Evolutionary conservation across 2,797 vertebrate genomes (phyloP), one percentile per base, ranked within the genome.

Genomic region (Gallirallus australis): DNA sequence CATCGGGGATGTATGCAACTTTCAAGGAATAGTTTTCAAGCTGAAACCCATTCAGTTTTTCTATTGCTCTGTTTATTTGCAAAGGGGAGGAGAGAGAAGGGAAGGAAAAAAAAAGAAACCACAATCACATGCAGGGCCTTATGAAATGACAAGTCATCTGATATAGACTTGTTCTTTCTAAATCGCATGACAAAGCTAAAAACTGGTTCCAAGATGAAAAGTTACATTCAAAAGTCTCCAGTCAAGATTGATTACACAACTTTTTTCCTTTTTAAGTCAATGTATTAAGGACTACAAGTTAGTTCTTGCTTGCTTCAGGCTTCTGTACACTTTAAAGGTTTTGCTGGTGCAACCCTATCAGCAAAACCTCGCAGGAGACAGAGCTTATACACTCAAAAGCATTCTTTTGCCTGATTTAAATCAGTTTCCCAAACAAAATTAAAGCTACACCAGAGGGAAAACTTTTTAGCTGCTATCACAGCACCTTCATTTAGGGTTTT

Each of bases 1-100:
- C 99, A 78, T 99, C 99, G 2, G 99, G 99, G 98, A 99, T 99
- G 96, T 99, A 99, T 14, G 99, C 99, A 71, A 99, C 99, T 98
- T 99, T 99, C 97, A 99, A 97, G 45, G 99, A 98, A 90, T 99
- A 99, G 97, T 98, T 99, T 96, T 99, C 99, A 98, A 99, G 98
- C 98, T 99, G 98, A 96, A 98, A 99, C 63, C 99, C 99, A 1
- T 99, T 99, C 86, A 99, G 98, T 97, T 99, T 99, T 97, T 99
- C 99, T 98, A 99, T 98, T n/a, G 99, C 99, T 98, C 99, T 99
- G 93, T 89, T 94, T 56, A 57, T 94, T 95, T 75, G 64, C 39
- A 87, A 96, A 92, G 66, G 19, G 33, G 73, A 91, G 40, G 45
- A 86, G 61, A 88, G n/a, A 61, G 8, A 7, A 56, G 31, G 40